Evolutionary conservation across 2,888 invertebrate genomes (phyloP), one percentile per base, ranked within the genome.

Genomic region (Drosophila aldrichi): DNA sequence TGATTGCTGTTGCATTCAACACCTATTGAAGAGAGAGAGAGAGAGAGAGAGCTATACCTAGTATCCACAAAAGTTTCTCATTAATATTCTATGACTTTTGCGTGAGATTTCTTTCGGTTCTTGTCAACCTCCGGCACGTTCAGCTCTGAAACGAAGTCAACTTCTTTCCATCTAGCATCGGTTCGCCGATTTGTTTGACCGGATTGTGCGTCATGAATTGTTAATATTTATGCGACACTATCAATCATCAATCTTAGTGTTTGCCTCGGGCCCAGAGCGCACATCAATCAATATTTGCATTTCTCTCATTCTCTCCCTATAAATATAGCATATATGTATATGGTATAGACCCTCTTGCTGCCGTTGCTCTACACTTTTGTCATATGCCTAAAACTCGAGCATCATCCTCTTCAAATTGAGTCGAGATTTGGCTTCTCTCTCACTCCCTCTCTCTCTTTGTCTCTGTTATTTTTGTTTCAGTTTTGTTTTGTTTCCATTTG

Each of bases 221-320:
- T 82, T 88, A 88, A 84, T 79, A 88, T 83, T 83, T 88, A 84
- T 88, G 85, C 70, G 85, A 88, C 85, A 79, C 88, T 88, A 84
- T 88, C 85, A 83, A 88, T 88, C 85, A 88, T 82, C 79, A 85
- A 81, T 83, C 88, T 78, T 76, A 43, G 70, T 75, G 51, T 32
- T 29, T 43, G 43, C 56, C 56, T 60, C 7, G 29, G 40, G 32
- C 66, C 34, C 52, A 25, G 40, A 54, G 40, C 49, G 60, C 69
- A 72, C 75, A 87, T 84, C 84, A 81, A 81, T 83, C 82, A 81
- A 78, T 78, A 84, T 84, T 87, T 74, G 77, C 75, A 87, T 83
- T 74, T 73, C 60, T 66, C 54, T 25, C n/a, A 12, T 22, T 10
- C 34, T 7, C 6, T 14, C 36, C 8, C 20, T 18, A 10, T 18